phyloP scores from a whole-genome alignment of 2,113 vertebrate species.

The Chascanopsetta lugubris region DNA sequence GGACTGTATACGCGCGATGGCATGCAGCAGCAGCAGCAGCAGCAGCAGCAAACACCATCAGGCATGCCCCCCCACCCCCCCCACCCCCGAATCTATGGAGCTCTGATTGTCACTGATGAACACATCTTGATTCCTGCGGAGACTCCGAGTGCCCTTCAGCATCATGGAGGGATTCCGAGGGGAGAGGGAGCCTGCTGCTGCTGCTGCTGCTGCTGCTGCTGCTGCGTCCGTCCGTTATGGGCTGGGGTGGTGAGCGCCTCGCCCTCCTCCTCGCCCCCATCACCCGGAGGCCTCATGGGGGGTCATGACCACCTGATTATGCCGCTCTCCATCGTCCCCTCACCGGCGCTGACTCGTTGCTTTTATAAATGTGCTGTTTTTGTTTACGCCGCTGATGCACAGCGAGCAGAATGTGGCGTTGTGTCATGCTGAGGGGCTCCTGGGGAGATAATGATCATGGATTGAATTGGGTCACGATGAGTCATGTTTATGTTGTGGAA shows the following conservation, averaged over 20 bases:
- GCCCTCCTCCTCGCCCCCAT: neutral
- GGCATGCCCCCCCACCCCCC: too few relatives aligned
- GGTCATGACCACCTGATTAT: neutral
- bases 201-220: too few relatives aligned
- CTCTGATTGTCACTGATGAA: conserved; percentile 53
- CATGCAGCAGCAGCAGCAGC: conserved; percentile 35
- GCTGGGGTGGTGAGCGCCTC: conserved; percentile 9
- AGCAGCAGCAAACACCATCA: conserved; percentile 41
- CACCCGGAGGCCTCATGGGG: neutral
- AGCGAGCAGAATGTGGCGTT: neutral
- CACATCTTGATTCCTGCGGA: conserved; percentile 37
- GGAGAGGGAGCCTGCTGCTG: neutral
- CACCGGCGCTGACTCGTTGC: conserved; percentile 16
- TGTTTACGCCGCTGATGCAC: neutral
- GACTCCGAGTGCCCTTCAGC: conserved; percentile 34
- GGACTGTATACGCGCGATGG: conserved; percentile 33
- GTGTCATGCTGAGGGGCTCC: neutral
- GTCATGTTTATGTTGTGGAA: too few relatives aligned
- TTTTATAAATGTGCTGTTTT: conserved; percentile 1
- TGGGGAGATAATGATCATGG: neutral
- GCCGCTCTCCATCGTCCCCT: neutral
- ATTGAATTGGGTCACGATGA: too few relatives aligned
- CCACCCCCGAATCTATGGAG: too few relatives aligned
- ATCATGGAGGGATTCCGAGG: conserved; percentile 21
- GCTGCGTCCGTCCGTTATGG: conserved; percentile 15